These are phyloP conservation scores for Zoanthus sansibaricus DNA, from an alignment of 92 coral and sea anemone species.

Conservation along the genomic window DNA sequence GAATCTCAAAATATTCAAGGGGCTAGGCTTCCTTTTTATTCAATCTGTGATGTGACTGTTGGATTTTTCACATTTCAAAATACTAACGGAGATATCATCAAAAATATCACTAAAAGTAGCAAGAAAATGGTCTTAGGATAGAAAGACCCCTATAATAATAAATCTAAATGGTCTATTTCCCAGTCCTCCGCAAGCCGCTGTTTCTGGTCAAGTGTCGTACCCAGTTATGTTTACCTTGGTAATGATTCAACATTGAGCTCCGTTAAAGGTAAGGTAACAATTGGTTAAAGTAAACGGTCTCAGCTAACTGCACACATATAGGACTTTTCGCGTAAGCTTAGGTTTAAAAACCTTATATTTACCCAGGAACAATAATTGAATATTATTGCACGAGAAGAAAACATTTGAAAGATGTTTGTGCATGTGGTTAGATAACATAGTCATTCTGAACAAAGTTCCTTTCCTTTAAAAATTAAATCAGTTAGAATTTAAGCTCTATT, in stretches of 20 bases:
- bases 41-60: no score
- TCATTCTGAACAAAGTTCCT: neutral
- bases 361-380: neutral
- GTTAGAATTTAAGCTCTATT: neutral
- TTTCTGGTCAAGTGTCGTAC: neutral
- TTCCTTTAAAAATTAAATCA: neutral
- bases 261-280: neutral
- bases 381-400: neutral
- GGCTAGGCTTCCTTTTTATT: no score
- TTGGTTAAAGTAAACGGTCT: neutral
- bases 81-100: no score
- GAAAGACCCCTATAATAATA: neutral
- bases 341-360: neutral
- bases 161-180: neutral
- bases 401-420: neutral
- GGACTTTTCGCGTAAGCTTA: neutral
- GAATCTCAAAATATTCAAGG: no score
- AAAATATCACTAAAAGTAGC: no score
- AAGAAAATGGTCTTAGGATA: no score
- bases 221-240: neutral
- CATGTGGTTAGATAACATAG: neutral
- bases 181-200: neutral
- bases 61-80: no score
- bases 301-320: neutral
- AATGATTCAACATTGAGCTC: neutral